Evolutionary conservation across 2,113 vertebrate genomes (phyloP), one percentile per base, ranked within the genome.

Genomic region (Scomber colias): DNA sequence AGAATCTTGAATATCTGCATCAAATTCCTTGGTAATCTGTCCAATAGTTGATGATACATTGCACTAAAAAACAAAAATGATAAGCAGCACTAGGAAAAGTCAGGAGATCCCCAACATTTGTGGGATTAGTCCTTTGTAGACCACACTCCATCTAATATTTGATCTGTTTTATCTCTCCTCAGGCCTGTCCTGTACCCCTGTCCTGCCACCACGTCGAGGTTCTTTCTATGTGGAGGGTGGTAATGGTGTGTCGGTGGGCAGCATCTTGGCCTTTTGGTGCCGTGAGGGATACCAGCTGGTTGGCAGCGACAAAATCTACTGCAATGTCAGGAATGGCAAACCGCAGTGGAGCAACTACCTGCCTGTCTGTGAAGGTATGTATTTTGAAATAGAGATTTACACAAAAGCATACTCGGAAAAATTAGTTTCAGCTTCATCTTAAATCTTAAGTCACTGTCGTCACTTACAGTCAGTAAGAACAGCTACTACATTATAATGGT

Each of bases 221-320:
- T 95, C 94, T 49, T 94, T 94, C 88, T 95, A 92, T 0, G 92
- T 95, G 10, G 93, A 95, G 71, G 77, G 44, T 1, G 94, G 94
- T n/a, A 90, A 87, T 0, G 94, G 93, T 0, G 69, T 87, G 50
- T 94, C 93, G 0, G 40, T 94, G 0, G 95, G 94, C 51, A 93
- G 90, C 0, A 89, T 89, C 35, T 56, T 95, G 89, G 85, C 85
- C 35, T 95, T 95, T 90, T 95, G 94, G 95, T 95, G 95, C 77
- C 84, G 89, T 3, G 93, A 94, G n/a, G 95, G 94, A 1, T 95
- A 93, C 91, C 95, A 95, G 92, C 93, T 95, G 88, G 94, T 95
- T 10, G 95, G 95, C 84, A 93, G 91, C 0, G 92, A 94, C 48
- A 93, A 89, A 56, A 91, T 95, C 77, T 74, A 82, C 75, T 95